Base-by-base conservation (phyloP, 2,888 invertebrate species). In the Andrena bicolor region DNA sequence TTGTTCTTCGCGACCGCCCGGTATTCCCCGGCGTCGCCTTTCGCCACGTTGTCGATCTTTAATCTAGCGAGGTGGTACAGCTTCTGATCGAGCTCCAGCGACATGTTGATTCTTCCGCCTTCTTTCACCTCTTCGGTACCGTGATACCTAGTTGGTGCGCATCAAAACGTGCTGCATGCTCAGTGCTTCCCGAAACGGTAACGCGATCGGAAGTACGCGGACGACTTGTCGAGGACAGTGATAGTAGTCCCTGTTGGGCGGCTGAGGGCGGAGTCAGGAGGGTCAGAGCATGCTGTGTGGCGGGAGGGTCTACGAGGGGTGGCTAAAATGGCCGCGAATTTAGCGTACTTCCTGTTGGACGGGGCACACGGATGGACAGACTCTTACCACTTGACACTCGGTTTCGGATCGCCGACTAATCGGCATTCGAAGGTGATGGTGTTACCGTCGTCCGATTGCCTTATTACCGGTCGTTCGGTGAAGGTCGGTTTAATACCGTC, bases 401-500 rank as follows among this genome's bases (percentile, higher is more conserved):
- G 99, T 95, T 97, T 97, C 89, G 99, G 99, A 95, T 99, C 98
- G 94, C 99, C 99, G 94, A 98, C 98, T 94, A 99, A 97, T 95
- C 98, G 96, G 95, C 99, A 99, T 95, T 99, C 98, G 95, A 99
- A 99, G 92, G 97, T 97, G 93, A 99, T 98, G 95, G 97, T 98
- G 94, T 97, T 97, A 93, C 98, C 98, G 95, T 98, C 98, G 93
- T 98, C 98, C 93, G 98, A 98, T 95, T 99, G 99, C 95, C 98
- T 97, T 95, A 99, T 99, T 94, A 98, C 96, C 85, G 99, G 99
- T 95, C 99, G 97, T 96, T 99, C 99, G 93, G 99, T 99, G 95
- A 99, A 99, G 90, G 98, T 98, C 91, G 99, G 99, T 95, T 98
- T 99, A 95, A 98, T 97, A 94, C 97, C 98, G 95, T 98, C 97